Evolutionary conservation across 2,797 vertebrate genomes (phyloP), one percentile per base, ranked within the genome.

Genomic region (Sarcophilus harrisii): DNA sequence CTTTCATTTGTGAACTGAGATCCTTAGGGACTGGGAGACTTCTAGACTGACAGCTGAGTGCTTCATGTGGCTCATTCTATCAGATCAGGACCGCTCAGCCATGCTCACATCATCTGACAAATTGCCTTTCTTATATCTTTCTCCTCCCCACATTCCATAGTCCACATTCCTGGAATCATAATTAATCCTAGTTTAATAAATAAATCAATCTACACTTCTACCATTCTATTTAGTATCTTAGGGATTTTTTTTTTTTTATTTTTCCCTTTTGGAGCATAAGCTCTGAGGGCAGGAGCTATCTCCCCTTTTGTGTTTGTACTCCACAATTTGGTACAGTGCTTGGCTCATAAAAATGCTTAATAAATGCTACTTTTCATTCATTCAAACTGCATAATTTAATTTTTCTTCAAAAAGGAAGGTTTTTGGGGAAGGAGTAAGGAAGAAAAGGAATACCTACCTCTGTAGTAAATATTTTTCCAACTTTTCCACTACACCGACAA

Each of bases 401-500:
- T 58, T 73, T 94, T 52, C 3, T 92, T 93, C 92, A 91, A 66
- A 93, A 0, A 24, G 91, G 66, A 93, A 38, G 14, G 60, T 52
- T 13, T 81, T 30, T 4, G 16, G 28, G 89, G 57, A 73, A 45
- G 54, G 27, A 38, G 16, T 4, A 73, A 1, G 62, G n/a, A n/a
- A 90, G 49, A 49, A 81, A 45, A 81, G 21, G 21, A 87, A 45
- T 91, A 66, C 89, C 10, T 97, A 99, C 99, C 99, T 99, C 99
- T 27, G 99, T 59, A 45, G 97, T 98, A 95, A 99, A 97, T 92
- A 93, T 94, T 98, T 98, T 99, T 58, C 99, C 98, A 94, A 99
- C 55, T 0, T 98, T 97, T 95, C 99, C 99, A 58, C 99, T 99
- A 93, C 99, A 99, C 91, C 99, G 99, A 98, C 99, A 99, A 94